Evolutionary conservation across 2,113 vertebrate genomes (phyloP), one percentile per base, ranked within the genome.

Genomic region (Engystomops pustulosus): DNA sequence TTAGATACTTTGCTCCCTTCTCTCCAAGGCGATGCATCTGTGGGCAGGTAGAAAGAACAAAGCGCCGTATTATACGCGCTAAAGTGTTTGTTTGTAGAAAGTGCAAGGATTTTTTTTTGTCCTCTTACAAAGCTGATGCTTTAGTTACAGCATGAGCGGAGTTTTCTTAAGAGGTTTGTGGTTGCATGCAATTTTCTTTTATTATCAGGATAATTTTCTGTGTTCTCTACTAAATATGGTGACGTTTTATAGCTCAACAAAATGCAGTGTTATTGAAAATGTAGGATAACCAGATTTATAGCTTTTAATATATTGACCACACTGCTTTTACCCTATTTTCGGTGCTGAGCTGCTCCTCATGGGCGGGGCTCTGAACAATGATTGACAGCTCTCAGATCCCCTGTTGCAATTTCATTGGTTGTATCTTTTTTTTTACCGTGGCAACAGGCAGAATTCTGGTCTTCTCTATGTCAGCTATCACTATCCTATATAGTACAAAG

Each of bases 51-150:
- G 82, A 17, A 32, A 49, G 72, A 77, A 84, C 58, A 81, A 81
- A 81, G 47, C 5, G 44, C 20, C 5, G 49, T 68, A 53, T 49
- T 70, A 68, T 41, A 32, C 32, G 41, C 12, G 2, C 2, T 34
- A 12, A 18, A 45, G 55, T 80, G 79, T 80, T 67, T 79, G n/a
- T 80, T 68, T 55, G 70, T 70, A 41, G 51, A 67, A 32, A 77
- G 32, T 14, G 20, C 18, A 55, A 53, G 47, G 1, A 18, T 18
- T 62, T 62, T 18, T 62, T 62, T 60, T 62, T 45, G 20, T 68
- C 18, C 68, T 2, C 38, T 30, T 17, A 11, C 4, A 68, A 2
- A n/a, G 25, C 25, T 30, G 41, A 47, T 70, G 77, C 47, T 34
- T 79, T 79, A 62, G n/a, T 79, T 44, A 12, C 7, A 12, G 11